Base-by-base conservation (phyloP, 2,888 invertebrate species). In the Apodemia mormo region DNA sequence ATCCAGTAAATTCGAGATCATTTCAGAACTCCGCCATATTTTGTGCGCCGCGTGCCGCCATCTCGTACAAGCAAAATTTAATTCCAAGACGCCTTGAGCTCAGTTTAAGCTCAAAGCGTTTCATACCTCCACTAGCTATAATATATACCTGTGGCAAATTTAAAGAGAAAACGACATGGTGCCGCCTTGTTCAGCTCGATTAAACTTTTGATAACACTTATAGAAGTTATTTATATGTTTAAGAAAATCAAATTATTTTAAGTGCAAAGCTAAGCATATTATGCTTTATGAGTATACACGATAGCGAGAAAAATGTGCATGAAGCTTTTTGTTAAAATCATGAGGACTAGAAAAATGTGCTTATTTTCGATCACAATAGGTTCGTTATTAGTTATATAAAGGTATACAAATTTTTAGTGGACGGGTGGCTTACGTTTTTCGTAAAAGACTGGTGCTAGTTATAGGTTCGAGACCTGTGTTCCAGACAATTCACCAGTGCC, bases 51-150 rank as follows among this genome's bases (percentile, higher is more conserved):
- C 79, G 78, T 80, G 82, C 80, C 79, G 82, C 80, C 84, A 79
- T 78, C 74, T 79, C 73, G 73, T 65, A 73, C 69, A 71, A 68
- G 81, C 77, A 79, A 86, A 87, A 86, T 88, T 87, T 85, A 87
- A 88, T 86, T 87, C 83, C 74, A 76, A 74, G 80, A 79, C 81
- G 81, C 79, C 84, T 83, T 83, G 82, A 76, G 79, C 79, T 81
- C 77, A 82, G 80, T 79, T 79, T 77, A 77, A 80, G 77, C 79
- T 80, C 77, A 80, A 81, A 81, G 81, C 77, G 74, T 76, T 78
- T 77, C 72, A 72, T 75, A 74, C 69, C 69, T 75, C 76, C 76
- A 76, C 72, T 72, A 74, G 70, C 68, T 71, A 69, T 74, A 74
- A 52, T 75, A 75, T 70, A 72, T 70, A 69, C 70, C 72, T 74